phyloP scores from a whole-genome alignment of 1,140 invertebrate species.

The Homarus americanus region DNA sequence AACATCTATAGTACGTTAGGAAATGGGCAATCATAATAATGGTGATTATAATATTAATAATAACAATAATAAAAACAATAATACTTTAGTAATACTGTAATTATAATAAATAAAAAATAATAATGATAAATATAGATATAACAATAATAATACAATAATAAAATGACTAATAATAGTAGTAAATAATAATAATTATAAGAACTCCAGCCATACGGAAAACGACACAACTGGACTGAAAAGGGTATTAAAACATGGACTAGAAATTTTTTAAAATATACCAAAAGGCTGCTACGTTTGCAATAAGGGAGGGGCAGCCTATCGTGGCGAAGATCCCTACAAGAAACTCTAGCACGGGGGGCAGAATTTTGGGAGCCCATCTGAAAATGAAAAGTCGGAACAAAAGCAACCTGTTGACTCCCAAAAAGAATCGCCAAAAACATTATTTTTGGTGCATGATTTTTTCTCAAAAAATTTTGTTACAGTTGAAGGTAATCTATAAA shows the following conservation, averaged over 20 bases:
- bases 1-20: slow-evolving; percentile 38
- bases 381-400: slow-evolving; percentile 74
- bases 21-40: slow-evolving; percentile 41
- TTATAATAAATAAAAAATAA: slow-evolving; percentile 17
- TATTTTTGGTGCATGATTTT: background rate
- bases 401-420: slow-evolving; percentile 70
- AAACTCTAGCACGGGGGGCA: slow-evolving; percentile 74
- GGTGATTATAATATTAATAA: background rate
- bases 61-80: too few relatives aligned
- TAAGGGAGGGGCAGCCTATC: slow-evolving; percentile 72
- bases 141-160: background rate
- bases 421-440: slow-evolving; percentile 12
- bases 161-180: slow-evolving; percentile 6
- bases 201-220: slow-evolving; percentile 56
- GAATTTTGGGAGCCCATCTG: slow-evolving; percentile 75
- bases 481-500: too few relatives aligned
- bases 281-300: slow-evolving; percentile 75
- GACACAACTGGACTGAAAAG: slow-evolving; percentile 58
- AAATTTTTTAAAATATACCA: slow-evolving; percentile 72
- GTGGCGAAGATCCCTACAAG: slow-evolving; percentile 73
- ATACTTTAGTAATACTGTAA: background rate
- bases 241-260: slow-evolving; percentile 64
- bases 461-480: background rate
- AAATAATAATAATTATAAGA: slow-evolving; percentile 25
- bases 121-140: background rate